Evolutionary conservation across 2,888 invertebrate species (phyloP).

Genomic region (Entomobrya multifasciata): DNA sequence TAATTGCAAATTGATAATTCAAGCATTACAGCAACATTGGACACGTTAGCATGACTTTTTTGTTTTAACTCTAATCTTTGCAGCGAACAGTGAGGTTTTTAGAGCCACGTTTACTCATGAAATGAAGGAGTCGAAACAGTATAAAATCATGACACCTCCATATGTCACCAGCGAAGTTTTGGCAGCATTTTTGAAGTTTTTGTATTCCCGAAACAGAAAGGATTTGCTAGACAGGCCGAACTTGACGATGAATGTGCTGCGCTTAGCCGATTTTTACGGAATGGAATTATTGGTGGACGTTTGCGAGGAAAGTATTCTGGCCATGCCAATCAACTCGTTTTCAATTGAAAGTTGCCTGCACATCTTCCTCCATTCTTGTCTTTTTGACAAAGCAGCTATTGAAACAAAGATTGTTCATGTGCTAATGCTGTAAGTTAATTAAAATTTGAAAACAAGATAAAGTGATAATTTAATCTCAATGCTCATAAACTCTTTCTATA

Average conservation of each 20-base stretch:
- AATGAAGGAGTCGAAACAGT: not conserved
- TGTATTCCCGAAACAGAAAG: conserved; percentile 38
- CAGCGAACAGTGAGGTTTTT: conserved; percentile 29
- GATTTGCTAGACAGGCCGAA: not conserved
- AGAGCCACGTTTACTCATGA: not conserved
- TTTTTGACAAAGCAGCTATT: not conserved
- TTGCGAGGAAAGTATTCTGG: conserved; percentile 35
- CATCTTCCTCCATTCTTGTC: not conserved
- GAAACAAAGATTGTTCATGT: conserved; percentile 8
- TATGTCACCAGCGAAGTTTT: not conserved
- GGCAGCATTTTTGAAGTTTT: conserved; percentile 26
- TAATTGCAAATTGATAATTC: not conserved
- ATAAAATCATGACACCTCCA: not conserved
- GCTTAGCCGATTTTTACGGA: not conserved
- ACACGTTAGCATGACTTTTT: too few relatives aligned
- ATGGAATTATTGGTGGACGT: conserved; percentile 4
- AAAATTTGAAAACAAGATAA: too few relatives aligned
- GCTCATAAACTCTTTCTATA: too few relatives aligned
- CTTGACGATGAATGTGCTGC: not conserved
- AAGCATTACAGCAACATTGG: too few relatives aligned
- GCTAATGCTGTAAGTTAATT: conserved; percentile 14
- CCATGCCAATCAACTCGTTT: conserved; percentile 23
- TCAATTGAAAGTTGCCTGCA: not conserved
- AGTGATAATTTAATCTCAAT: too few relatives aligned
- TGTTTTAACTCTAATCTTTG: not conserved